Percentiles rank a stretch among this genome's conserved stretches.
These are phyloP conservation scores for Orycteropus afer DNA, from an alignment of 2,113 vertebrate species.

Conservation along the genomic window DNA sequence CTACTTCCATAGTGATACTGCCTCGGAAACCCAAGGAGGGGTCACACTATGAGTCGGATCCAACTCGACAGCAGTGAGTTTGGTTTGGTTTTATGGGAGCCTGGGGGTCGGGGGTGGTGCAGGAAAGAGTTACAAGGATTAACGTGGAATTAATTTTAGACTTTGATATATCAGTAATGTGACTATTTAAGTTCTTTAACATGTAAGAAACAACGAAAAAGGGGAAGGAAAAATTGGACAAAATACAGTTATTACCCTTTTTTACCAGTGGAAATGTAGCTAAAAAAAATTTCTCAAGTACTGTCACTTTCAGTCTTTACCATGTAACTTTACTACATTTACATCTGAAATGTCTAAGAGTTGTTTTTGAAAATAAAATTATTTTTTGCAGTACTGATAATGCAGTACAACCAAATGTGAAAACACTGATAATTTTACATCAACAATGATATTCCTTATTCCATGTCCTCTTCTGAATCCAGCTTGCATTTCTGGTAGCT, in stretches of 20 bases:
- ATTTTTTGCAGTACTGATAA: background rate
- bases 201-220: background rate
- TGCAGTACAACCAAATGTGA: background rate
- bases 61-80: too few species aligned
- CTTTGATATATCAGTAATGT: background rate
- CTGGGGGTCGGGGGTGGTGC: too few species aligned
- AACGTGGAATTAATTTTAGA: background rate
- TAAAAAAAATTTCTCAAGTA: background rate
- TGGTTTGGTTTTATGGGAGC: too few species aligned
- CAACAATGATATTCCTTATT: too few species aligned
- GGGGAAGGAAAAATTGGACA: background rate
- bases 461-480: too few species aligned
- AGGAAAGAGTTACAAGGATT: too few species aligned
- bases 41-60: too few species aligned
- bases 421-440: too few species aligned
- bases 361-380: background rate
- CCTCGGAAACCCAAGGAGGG: too few species aligned
- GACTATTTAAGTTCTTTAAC: conserved; percentile 8
- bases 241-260: background rate
- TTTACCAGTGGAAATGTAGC: background rate
- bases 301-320: conserved; percentile 7
- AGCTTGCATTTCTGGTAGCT: too few species aligned
- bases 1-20: too few species aligned
- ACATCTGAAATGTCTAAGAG: background rate
- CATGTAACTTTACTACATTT: background rate